Base-by-base conservation (phyloP, 2,888 invertebrate species). In the Leptopilina drosophilae region DNA sequence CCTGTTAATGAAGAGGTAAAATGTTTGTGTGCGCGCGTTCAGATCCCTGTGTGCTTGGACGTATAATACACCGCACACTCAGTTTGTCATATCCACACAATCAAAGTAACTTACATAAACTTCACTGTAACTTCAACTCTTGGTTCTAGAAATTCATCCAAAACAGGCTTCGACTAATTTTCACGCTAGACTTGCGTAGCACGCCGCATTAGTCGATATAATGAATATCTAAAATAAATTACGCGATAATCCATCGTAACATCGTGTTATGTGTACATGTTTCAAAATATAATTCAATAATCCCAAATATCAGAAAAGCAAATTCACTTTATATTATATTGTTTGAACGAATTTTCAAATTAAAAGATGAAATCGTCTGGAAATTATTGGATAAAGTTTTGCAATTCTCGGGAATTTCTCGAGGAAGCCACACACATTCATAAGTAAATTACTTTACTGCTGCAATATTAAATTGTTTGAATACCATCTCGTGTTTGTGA, bases 1-100 rank as follows among this genome's bases (percentile, higher is more conserved):
- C 73, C 64, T 64, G 73, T 53, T 69, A 69, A 78, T 78, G 77
- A 78, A 78, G 67, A 64, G 66, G 59, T 64, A 76, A 77, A 66
- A 53, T 56, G 56, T 56, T 66, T 77, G 77, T 59, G 66, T 64
- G 56, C 40, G 40, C 56, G 56, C 40, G 40, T 66, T 66, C 66
- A 11, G 26, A 6, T 53, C 8, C 56, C 53, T 53, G 46, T 11
- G 20, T 11, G 20, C 49, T 69, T 53, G 69, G 69, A 69, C 53
- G 20, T 49, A 53, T 12, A 46, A 53, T 53, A 12, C 9, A 46
- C 33, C 33, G 33, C 69, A 69, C 46, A 46, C 26, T 69, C 53
- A 69, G 67, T 49, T 53, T 69, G 12, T 46, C 49, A 12, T 69
- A 53, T 49, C 11, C 26, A 69, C 69, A 69, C 69, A 26, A 53